Evolutionary conservation across 1,140 invertebrate genomes (phyloP).

Genomic region (Pteromalus puparum): DNA sequence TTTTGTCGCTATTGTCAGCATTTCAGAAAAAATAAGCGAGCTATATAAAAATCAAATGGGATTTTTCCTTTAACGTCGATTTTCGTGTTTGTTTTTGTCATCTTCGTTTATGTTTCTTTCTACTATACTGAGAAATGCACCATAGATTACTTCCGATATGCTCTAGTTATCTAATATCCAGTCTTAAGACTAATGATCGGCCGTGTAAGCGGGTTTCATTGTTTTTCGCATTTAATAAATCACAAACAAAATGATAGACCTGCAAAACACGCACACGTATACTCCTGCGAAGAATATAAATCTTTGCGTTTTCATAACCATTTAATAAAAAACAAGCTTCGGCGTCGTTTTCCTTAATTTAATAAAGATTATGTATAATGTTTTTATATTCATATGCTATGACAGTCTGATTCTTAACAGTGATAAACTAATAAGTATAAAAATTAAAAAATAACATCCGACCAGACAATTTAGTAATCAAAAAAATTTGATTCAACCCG

Average conservation of each 20-base stretch:
- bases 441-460: slow-evolving; percentile 50
- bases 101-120: slow-evolving; percentile 45
- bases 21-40: slow-evolving; percentile 62
- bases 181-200: slow-evolving; percentile 67
- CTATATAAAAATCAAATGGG: slow-evolving; percentile 54
- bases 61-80: neutral
- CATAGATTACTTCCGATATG: slow-evolving; percentile 68
- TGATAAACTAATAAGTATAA: slow-evolving; percentile 47
- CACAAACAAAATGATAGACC: slow-evolving; percentile 46
- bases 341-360: slow-evolving; percentile 32
- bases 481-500: slow-evolving; percentile 56
- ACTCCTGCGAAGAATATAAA: slow-evolving; percentile 20
- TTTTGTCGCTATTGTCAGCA: slow-evolving; percentile 3
- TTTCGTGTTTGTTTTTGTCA: slow-evolving; percentile 26
- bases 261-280: neutral
- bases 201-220: slow-evolving; percentile 59
- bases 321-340: slow-evolving; percentile 40
- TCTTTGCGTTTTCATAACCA: slow-evolving; percentile 33
- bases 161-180: slow-evolving; percentile 67
- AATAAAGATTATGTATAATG: slow-evolving; percentile 19
- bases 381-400: slow-evolving; percentile 42
- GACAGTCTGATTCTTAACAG: slow-evolving; percentile 37
- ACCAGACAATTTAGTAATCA: slow-evolving; percentile 52
- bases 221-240: slow-evolving; percentile 29
- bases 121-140: slow-evolving; percentile 67